A percentile compares a stretch with the other conserved stretches of the same genome.
phyloP scores from a whole-genome alignment of 2,888 invertebrate species.

The Serrognathus titanus region DNA sequence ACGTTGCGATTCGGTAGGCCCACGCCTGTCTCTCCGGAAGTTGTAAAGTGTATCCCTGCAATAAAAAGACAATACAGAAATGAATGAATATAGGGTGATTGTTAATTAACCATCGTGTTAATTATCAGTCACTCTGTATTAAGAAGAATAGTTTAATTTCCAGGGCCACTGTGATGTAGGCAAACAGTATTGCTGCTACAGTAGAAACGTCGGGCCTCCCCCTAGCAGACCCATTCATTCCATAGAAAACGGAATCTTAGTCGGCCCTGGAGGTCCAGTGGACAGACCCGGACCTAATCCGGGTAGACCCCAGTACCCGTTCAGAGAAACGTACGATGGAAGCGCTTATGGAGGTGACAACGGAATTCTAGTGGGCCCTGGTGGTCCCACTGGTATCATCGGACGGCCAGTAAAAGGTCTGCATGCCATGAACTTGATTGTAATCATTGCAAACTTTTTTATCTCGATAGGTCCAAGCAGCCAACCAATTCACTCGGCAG shows the following conservation, averaged over 20 bases:
- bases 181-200: slow-evolving; percentile 63
- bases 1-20: too few species aligned
- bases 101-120: too few species aligned
- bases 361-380: slow-evolving; percentile 49
- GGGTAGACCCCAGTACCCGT: not conserved
- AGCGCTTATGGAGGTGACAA: slow-evolving; percentile 11
- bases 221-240: slow-evolving; percentile 44
- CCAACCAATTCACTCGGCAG: slow-evolving; percentile 24
- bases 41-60: too few species aligned
- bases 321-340: slow-evolving; percentile 14
- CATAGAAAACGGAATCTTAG: slow-evolving; percentile 47
- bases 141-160: slow-evolving; percentile 24
- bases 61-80: too few species aligned
- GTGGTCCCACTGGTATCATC: slow-evolving; percentile 55
- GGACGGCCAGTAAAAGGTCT: slow-evolving; percentile 38
- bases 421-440: too few species aligned
- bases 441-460: too few species aligned
- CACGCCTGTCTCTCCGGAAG: too few species aligned
- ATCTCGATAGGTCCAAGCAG: not conserved
- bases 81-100: too few species aligned
- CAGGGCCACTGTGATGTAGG: slow-evolving; percentile 63
- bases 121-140: too few species aligned
- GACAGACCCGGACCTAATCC: not conserved
- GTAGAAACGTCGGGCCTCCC: slow-evolving; percentile 34
- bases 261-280: slow-evolving; percentile 47